Base-by-base conservation (phyloP, 2,888 invertebrate genomes). In the Formica aserva region DNA sequence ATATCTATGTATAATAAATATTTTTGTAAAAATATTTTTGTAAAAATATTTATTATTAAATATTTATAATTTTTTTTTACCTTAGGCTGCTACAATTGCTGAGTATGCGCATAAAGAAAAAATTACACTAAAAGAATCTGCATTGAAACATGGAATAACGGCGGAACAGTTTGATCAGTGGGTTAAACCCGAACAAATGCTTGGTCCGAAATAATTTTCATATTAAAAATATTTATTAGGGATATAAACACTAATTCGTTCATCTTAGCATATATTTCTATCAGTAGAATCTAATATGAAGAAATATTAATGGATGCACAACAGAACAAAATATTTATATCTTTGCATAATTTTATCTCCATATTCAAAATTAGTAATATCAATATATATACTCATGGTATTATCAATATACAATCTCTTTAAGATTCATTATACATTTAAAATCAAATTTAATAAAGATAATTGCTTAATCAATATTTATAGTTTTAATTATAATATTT, bases 91-190 rank as follows among this genome's bases (percentile, higher is more conserved):
- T 1, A 96, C 96, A 93, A 99, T 99, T 90, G 99, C 99, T 0
- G 99, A 99, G 95, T 98, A 98, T 45, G 99, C 99, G 0, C 99
- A 99, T 95, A 98, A 98, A 92, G 98, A 99, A 92, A 98, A 98
- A 3, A 96, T 97, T 0, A 99, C 98, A 0, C 95, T 99, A 60
- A 98, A 98, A 94, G 97, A 97, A 91, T 96, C 98, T 0, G 99
- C 99, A 0, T 95, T 99, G 89, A 98, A 98, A 83, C 94, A 91
- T 92, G 96, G 94, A 96, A 96, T 95, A 95, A 97, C 80, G 92
- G 94, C 91, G 94, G 96, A 98, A 91, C 97, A 99, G 94, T 99
- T 99, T 95, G 96, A 98, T 91, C 95, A 98, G 89, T 98, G 98
- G 98, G 99, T 99, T 6, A 96, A 95, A 86, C 99, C 99, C 0